Evolutionary conservation across 2,888 invertebrate genomes (phyloP).

Genomic region (Diachrysia chrysitis): DNA sequence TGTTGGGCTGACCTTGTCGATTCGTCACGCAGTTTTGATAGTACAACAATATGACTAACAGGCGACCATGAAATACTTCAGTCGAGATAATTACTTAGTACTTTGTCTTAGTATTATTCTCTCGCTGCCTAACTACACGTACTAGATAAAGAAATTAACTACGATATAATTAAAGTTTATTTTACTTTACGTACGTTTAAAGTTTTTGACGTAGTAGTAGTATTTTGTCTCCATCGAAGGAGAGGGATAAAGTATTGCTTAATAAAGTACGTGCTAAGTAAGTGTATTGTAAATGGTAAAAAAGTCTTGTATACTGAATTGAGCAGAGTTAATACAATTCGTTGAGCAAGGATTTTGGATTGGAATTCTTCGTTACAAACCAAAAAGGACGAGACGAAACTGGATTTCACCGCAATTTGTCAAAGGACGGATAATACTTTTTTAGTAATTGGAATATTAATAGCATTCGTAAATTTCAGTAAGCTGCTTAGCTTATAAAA

Average conservation of each 20-base stretch:
- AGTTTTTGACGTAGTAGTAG: not conserved
- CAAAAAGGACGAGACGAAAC: not conserved
- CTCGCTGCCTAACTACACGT: not conserved
- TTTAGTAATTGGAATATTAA: not conserved
- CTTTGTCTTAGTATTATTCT: not conserved
- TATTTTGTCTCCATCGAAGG: too few relatives aligned
- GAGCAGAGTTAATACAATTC: too few relatives aligned
- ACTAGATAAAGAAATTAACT: not conserved
- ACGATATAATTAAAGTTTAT: not conserved
- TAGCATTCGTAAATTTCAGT: not conserved
- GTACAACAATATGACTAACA: conserved; percentile 37
- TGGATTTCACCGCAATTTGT: not conserved
- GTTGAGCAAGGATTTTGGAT: not conserved
- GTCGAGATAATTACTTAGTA: conserved; percentile 2
- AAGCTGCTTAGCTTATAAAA: too few relatives aligned
- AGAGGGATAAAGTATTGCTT: not conserved
- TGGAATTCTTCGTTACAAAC: not conserved
- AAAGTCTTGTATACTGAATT: too few relatives aligned
- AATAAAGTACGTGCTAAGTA: not conserved
- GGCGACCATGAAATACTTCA: conserved; percentile 37
- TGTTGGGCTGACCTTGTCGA: conserved; percentile 51
- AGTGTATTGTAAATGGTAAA: not conserved
- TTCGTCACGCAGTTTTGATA: conserved; percentile 55
- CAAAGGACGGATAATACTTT: not conserved
- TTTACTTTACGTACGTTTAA: not conserved